Evolutionary conservation across 2,888 invertebrate species (phyloP), one percentile per base, ranked within the genome.

Genomic region (Agrotis ipsilon): DNA sequence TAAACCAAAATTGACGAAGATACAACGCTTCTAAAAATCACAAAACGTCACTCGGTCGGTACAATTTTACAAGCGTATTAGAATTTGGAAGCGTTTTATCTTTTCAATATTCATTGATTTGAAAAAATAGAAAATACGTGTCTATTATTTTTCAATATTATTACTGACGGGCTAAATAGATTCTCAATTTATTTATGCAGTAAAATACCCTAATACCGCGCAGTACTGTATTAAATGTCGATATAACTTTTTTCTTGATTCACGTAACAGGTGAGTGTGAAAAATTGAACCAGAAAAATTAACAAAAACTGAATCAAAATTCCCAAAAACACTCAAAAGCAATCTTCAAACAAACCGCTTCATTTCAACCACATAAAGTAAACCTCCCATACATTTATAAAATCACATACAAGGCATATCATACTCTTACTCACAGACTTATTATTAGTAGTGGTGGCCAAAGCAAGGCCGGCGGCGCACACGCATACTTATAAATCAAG

Each of bases 401-500:
- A 81, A 75, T 64, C 61, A 71, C 78, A 77, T 76, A 73, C 66
- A 84, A 75, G 78, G 65, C 49, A 67, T 68, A 83, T 74, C 78
- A 72, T 75, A 82, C 71, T 74, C 78, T 70, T 75, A 82, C 71
- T 58, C 65, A 70, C 74, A 55, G 58, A 77, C 82, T 85, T 83
- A 80, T 84, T 85, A 78, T 84, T 85, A 82, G 83, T 86, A 86
- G 85, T 66, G 68, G 67, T 81, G 80, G 74, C 74, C 70, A 69
- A 74, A 70, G 76, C 89, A 90, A 89, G 84, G 89, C 89, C 89
- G 85, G 86, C 88, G 89, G 91, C 89, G 84, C 76, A 90, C 91
- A 91, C 88, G 90, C 87, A 83, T 91, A 92, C 91, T 91, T 93
- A 92, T 94, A 93, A 93, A 94, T 93, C 93, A 94, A 92, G 91